These are phyloP conservation scores for Neosalanx taihuensis DNA, from an alignment of 2,797 vertebrate species.

Conservation along the genomic window DNA sequence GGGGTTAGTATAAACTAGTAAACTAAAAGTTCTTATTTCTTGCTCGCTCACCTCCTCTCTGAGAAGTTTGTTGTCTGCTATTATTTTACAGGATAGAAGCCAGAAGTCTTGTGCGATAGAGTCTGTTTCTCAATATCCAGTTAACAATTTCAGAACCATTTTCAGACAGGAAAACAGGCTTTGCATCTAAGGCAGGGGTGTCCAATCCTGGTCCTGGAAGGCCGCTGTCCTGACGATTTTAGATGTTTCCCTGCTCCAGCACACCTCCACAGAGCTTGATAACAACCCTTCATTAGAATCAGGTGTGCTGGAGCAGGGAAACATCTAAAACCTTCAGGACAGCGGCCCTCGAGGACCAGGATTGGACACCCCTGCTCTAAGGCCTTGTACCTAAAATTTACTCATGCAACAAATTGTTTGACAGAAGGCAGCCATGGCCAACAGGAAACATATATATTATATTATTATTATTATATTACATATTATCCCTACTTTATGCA, in stretches of 20 bases:
- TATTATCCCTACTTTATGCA: constrained; percentile 38
- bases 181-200: constrained; percentile 18
- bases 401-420: constrained; percentile 17
- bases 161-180: constrained; percentile 35
- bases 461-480: too few species aligned
- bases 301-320: too few species aligned
- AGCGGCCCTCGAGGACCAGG: too few species aligned
- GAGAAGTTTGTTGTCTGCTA: too few species aligned
- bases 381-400: constrained; percentile 15
- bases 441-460: constrained; percentile 43
- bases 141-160: constrained; percentile 35
- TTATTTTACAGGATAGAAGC: neutral
- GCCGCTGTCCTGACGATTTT: too few species aligned
- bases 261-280: too few species aligned
- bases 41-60: too few species aligned
- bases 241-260: too few species aligned
- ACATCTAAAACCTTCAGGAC: too few species aligned
- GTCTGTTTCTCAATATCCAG: constrained; percentile 29
- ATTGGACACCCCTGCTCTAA: neutral
- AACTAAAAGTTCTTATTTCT: too few species aligned
- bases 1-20: neutral
- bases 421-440: constrained; percentile 32
- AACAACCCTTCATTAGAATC: too few species aligned
- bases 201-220: too few species aligned
- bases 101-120: constrained; percentile 16